phyloP scores from a whole-genome alignment of 2,797 vertebrate species.

The Sternotherus odoratus region DNA sequence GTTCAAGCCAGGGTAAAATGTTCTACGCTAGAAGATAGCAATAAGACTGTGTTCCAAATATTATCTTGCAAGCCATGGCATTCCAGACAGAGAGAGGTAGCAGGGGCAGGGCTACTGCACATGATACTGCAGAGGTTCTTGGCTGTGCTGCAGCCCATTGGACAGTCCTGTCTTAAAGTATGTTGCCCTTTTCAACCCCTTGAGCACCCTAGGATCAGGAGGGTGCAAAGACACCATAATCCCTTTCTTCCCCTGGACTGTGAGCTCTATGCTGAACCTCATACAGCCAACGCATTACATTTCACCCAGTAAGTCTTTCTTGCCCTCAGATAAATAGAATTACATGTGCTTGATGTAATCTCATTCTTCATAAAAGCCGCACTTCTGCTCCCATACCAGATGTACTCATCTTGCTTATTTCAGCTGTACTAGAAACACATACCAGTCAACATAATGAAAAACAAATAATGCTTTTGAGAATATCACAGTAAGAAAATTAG shows the following conservation, averaged over 20 bases:
- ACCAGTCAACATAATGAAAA: constrained; percentile 2
- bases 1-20: background rate
- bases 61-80: background rate
- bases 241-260: background rate
- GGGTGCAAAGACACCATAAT: background rate
- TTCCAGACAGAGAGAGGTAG: background rate
- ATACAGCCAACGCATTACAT: background rate
- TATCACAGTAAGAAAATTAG: constrained; percentile 67
- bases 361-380: background rate
- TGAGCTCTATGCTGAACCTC: background rate
- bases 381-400: background rate
- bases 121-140: background rate
- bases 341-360: background rate
- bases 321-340: background rate
- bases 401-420: constrained; percentile 40
- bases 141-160: background rate
- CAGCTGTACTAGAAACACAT: constrained; percentile 16
- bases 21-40: background rate
- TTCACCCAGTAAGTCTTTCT: background rate
- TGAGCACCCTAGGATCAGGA: background rate
- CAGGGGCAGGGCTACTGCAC: no score
- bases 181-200: background rate
- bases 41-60: background rate
- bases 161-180: background rate
- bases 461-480: constrained; percentile 29